A percentile compares a stretch with the other conserved stretches of the same genome.
Conservation (phyloP, 2,113 vertebrate species). For the Phrynocephalus versicolor region DNA sequence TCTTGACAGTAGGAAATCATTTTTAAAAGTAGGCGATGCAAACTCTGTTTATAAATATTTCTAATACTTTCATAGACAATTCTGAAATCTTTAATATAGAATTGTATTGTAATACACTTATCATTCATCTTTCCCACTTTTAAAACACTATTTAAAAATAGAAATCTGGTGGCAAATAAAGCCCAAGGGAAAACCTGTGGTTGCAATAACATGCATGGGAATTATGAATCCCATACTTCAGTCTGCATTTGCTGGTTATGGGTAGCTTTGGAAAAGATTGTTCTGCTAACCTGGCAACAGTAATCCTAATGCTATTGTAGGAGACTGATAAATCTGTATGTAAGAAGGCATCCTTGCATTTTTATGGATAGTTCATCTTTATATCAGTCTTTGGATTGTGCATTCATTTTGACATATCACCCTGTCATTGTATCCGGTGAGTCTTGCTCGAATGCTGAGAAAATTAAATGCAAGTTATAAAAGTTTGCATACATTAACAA, state of each 20-base stretch:
- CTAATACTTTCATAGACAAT: slow-evolving; percentile 59
- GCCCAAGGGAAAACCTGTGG: slow-evolving; percentile 31
- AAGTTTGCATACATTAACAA: slow-evolving; percentile 75
- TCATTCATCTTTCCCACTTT: slow-evolving; percentile 40
- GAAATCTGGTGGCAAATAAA: slow-evolving; percentile 60
- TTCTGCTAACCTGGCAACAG: background rate
- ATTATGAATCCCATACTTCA: slow-evolving; percentile 29
- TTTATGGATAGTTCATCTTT: slow-evolving; percentile 51
- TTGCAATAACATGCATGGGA: slow-evolving; percentile 28
- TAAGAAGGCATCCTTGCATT: slow-evolving; percentile 51
- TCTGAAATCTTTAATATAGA: slow-evolving; percentile 66
- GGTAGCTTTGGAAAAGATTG: slow-evolving; percentile 30
- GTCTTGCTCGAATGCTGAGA: slow-evolving; percentile 51
- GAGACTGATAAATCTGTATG: slow-evolving; percentile 18
- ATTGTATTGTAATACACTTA: slow-evolving; percentile 57
- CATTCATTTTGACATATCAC: slow-evolving; percentile 53
- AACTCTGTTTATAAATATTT: slow-evolving; percentile 63
- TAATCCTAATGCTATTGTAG: slow-evolving; percentile 40
- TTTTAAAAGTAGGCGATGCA: slow-evolving; percentile 53
- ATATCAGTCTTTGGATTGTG: slow-evolving; percentile 53
- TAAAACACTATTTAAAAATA: slow-evolving; percentile 59
- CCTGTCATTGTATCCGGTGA: slow-evolving; percentile 37
- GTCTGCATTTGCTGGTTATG: slow-evolving; percentile 37
- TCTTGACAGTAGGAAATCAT: background rate
- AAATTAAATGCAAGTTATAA: slow-evolving; percentile 55